These are phyloP conservation scores for Thalpophila matura DNA, from an alignment of 2,888 invertebrate genomes.

Conservation along the genomic window DNA sequence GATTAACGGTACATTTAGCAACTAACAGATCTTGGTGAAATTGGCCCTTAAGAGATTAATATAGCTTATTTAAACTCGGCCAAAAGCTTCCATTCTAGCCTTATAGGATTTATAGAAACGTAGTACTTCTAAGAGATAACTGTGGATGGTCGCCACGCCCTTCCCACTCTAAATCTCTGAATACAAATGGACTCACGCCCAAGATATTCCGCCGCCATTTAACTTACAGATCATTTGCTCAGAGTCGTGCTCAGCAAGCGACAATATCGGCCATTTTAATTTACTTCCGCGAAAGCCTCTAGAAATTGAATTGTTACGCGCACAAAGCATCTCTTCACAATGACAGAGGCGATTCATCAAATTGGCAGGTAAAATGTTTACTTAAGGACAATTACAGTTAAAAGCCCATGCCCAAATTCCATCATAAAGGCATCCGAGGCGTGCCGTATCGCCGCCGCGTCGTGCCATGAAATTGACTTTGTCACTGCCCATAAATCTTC, in stretches of 20 bases:
- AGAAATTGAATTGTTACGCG: constrained; percentile 85
- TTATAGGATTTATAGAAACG: background rate
- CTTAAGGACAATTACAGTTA: constrained; percentile 85
- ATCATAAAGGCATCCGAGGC: constrained; percentile 78
- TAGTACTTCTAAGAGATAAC: background rate
- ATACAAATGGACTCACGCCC: constrained; percentile 3
- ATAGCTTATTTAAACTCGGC: background rate
- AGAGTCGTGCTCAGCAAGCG: constrained; percentile 43
- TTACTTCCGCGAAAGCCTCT: constrained; percentile 62
- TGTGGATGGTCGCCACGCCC: no score
- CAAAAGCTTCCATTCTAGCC: background rate
- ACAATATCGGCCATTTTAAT: constrained; percentile 55
- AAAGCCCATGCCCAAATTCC: constrained; percentile 84
- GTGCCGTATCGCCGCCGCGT: constrained; percentile 79
- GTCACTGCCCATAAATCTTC: constrained; percentile 89
- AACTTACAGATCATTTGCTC: constrained; percentile 17
- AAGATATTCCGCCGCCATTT: constrained; percentile 11
- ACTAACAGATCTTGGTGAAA: no score
- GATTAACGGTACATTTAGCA: no score
- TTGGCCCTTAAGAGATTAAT: no score
- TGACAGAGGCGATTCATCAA: constrained; percentile 83
- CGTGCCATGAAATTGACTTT: constrained; percentile 88
- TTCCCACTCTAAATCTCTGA: no score
- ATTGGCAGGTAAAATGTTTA: constrained; percentile 89
- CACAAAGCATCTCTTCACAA: constrained; percentile 69